phyloP scores from a whole-genome alignment of 2,113 vertebrate species.

The Corythaixoides concolor region DNA sequence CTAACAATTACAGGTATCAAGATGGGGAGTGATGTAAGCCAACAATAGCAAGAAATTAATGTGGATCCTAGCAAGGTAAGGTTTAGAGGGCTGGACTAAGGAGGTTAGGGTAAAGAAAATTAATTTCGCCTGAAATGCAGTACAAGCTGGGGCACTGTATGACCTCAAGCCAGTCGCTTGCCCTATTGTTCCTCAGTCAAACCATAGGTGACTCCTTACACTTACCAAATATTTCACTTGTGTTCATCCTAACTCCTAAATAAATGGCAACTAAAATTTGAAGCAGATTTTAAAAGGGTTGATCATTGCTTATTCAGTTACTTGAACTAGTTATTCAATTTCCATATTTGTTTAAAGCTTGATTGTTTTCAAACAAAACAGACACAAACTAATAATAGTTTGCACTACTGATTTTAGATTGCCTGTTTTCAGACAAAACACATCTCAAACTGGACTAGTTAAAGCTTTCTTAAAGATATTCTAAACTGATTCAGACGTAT shows the following conservation, averaged over 20 bases:
- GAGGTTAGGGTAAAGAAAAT: background rate
- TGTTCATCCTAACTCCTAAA: background rate
- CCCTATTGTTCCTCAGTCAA: background rate
- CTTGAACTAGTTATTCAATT: background rate
- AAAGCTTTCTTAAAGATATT: background rate
- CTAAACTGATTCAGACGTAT: background rate
- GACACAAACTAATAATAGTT: background rate
- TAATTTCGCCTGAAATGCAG: background rate
- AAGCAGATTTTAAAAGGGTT: background rate
- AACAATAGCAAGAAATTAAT: background rate
- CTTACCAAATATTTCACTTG: background rate
- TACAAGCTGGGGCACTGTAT: too few species aligned
- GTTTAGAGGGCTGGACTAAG: background rate
- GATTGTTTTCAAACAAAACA: background rate
- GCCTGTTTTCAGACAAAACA: background rate
- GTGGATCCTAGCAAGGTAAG: background rate
- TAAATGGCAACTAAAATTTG: background rate
- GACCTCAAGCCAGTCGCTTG: background rate
- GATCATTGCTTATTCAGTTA: background rate
- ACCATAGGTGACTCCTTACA: background rate
- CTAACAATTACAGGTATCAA: background rate
- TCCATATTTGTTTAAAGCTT: background rate
- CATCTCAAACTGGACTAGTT: background rate
- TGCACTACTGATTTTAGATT: background rate
- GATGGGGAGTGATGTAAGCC: background rate